Percentiles rank a stretch among this genome's conserved stretches.
Conservation (phyloP, 1,140 invertebrate species). For the Camponotus pennsylvanicus region DNA sequence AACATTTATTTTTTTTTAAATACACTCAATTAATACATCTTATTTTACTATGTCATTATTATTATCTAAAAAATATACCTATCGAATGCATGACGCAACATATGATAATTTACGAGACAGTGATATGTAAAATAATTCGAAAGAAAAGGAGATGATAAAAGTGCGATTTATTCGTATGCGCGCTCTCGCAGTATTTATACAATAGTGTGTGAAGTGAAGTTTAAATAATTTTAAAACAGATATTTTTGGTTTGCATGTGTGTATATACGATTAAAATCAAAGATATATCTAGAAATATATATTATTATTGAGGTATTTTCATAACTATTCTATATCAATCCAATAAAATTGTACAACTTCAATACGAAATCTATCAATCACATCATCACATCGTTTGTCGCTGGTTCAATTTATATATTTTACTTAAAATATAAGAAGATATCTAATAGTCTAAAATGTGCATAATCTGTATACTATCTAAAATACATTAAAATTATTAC, state of each 20-base stretch:
- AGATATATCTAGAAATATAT: constrained; percentile 31
- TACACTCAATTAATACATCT: too few species aligned
- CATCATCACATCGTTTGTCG: too few species aligned
- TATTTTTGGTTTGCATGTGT: neutral
- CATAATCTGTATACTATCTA: neutral
- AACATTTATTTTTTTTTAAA: neutral
- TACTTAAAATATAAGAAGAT: too few species aligned
- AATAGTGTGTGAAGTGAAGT: neutral
- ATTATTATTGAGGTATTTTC: too few species aligned
- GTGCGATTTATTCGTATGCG: neutral
- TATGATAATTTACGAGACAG: neutral
- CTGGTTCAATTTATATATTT: too few species aligned
- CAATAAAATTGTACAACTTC: too few species aligned
- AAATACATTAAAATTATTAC: constrained; percentile 19
- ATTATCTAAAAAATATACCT: neutral
- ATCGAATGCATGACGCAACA: constrained; percentile 12
- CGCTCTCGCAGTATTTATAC: neutral
- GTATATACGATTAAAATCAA: constrained; percentile 11
- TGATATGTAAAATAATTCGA: neutral
- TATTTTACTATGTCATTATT: neutral
- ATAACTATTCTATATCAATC: too few species aligned
- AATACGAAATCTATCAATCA: too few species aligned
- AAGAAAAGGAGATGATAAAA: constrained; percentile 9
- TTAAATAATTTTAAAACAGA: constrained; percentile 5
- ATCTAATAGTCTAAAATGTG: too few species aligned